phyloP scores from a whole-genome alignment of 1,140 invertebrate genomes.

The Adelges cooleyi region DNA sequence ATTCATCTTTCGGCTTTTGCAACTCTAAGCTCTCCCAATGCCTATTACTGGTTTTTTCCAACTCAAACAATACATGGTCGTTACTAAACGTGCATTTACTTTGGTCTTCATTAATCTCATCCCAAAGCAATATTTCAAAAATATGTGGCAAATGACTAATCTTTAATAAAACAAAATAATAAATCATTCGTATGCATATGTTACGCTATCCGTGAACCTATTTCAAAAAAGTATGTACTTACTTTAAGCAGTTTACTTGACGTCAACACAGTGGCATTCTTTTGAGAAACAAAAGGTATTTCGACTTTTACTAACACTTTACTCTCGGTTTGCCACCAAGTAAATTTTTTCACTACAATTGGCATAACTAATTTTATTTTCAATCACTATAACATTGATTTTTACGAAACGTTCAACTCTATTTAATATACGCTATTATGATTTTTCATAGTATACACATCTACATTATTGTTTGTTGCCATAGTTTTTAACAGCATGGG shows the following conservation, averaged over 20 bases:
- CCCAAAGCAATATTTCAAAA: slow-evolving; percentile 51
- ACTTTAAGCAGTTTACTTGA: slow-evolving; percentile 51
- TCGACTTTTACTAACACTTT: slow-evolving; percentile 46
- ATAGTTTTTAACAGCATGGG: background rate
- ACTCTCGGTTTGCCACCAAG: slow-evolving; percentile 51
- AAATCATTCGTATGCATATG: background rate
- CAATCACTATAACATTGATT: background rate
- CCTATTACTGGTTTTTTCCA: slow-evolving; percentile 44
- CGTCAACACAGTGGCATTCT: slow-evolving; percentile 50
- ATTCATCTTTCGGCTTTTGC: slow-evolving; percentile 44
- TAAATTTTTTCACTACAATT: slow-evolving; percentile 55
- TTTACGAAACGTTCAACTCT: background rate
- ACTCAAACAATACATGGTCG: slow-evolving; percentile 46
- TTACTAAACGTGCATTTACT: slow-evolving; percentile 48
- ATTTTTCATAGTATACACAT: background rate
- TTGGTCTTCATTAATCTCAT: slow-evolving; percentile 44
- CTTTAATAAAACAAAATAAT: slow-evolving; percentile 36
- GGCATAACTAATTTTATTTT: slow-evolving; percentile 44
- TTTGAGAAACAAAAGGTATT: slow-evolving; percentile 41
- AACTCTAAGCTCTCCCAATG: slow-evolving; percentile 45
- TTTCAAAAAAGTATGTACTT: slow-evolving; percentile 12
- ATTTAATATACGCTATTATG: background rate
- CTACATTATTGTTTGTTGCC: background rate
- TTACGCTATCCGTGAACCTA: background rate
- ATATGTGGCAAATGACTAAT: slow-evolving; percentile 52